Evolutionary conservation across 2,113 vertebrate genomes (phyloP), one percentile per base, ranked within the genome.

Genomic region (Microtus oregoni): DNA sequence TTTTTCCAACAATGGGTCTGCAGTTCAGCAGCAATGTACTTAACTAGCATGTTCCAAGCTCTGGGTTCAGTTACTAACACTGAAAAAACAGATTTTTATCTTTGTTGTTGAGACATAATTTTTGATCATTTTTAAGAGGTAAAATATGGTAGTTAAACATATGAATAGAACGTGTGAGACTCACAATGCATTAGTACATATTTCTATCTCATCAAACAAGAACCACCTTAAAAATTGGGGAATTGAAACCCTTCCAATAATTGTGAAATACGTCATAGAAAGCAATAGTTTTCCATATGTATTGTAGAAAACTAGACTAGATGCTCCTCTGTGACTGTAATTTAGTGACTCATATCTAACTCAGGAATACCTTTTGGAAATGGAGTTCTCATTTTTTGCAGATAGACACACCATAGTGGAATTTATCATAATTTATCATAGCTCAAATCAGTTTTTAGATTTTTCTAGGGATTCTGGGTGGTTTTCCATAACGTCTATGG

Each of bases 321-420:
- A 67, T 41, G 38, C n/a, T 12, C 15, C 32, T 41, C 17, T 20
- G 7, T 30, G 14, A 44, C 58, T 55, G 1, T 20, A 8, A 24
- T 55, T 52, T 55, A 11, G 6, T 65, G 26, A 0, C 1, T 50
- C 3, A 11, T 68, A 24, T 17, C 15, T 7, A 38, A n/a, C 12
- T 35, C 0, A 0, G 9, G 15, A 10, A 0, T 70, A 41, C 7
- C 44, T 68, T 90, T 91, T 55, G 17, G 24, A 10, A 38, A 38
- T 78, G 63, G 14, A 67, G 63, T 67, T 2, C 14, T 38, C 9
- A 52, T 50, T 2, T 38, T 9, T 24, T 9, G 24, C 32, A 50
- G 3, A 4, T 44, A 52, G 7, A 28, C 3, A 30, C 1, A n/a
- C 15, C 5, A 26, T 2, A 14, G 11, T 38, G 9, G 44, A 52